Evolutionary conservation across 2,797 vertebrate species (phyloP).

Genomic region (Myotis myotis): DNA sequence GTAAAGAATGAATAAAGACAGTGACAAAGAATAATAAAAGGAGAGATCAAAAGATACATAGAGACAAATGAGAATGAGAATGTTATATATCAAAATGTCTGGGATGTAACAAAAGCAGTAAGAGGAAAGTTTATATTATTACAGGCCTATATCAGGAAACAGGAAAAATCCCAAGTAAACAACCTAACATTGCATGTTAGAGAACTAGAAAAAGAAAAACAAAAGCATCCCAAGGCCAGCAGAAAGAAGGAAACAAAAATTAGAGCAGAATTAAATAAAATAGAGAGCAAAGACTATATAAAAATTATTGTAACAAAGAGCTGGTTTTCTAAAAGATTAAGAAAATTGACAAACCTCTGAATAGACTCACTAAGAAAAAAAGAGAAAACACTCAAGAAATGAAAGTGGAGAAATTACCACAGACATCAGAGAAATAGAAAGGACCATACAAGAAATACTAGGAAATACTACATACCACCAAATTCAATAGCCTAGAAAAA

Average conservation of each 20-base stretch:
- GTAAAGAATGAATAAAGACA: neutral
- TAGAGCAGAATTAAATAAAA: neutral
- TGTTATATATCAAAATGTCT: neutral
- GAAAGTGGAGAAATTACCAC: neutral
- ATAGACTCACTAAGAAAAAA: neutral
- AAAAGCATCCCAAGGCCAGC: neutral
- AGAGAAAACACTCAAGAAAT: neutral
- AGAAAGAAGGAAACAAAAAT: neutral
- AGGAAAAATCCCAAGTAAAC: neutral
- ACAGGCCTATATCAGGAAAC: neutral
- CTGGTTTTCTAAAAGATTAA: neutral
- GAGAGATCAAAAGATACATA: neutral
- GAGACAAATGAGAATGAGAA: neutral
- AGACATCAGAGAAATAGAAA: neutral
- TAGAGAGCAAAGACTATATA: neutral
- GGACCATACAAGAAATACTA: neutral
- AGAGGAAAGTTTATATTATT: neutral
- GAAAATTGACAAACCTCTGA: neutral
- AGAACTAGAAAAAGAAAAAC: neutral
- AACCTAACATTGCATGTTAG: neutral
- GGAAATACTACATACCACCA: neutral
- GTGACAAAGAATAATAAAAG: neutral
- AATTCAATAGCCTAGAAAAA: neutral
- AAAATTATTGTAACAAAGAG: neutral
- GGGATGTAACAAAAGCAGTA: neutral